Percentiles rank a stretch among this genome's conserved stretches.
These are phyloP conservation scores for Oenanthe melanoleuca DNA, from an alignment of 2,113 vertebrate genomes.

Conservation along the genomic window DNA sequence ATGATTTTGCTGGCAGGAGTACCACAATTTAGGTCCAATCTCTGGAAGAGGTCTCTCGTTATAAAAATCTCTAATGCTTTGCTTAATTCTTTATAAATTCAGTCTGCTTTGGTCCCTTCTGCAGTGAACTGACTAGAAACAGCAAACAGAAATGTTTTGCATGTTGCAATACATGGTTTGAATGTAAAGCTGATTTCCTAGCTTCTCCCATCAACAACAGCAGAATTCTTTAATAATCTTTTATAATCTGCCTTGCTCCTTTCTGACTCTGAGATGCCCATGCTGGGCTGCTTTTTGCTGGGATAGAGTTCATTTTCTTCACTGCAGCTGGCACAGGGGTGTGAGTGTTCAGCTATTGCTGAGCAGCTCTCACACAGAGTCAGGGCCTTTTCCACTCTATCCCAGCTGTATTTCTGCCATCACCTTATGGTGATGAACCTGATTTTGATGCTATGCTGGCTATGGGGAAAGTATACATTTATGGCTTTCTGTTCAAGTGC, in stretches of 20 bases:
- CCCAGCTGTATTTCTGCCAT: neutral
- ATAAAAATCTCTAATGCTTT: neutral
- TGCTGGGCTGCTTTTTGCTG: neutral
- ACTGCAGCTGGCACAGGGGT: neutral
- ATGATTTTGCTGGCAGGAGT: neutral
- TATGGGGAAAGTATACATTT: neutral
- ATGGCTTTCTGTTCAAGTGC: neutral
- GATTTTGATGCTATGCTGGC: neutral
- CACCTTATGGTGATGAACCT: neutral
- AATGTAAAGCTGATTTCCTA: neutral
- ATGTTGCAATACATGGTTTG: accelerated
- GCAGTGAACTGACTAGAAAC: neutral
- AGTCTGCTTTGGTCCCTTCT: neutral
- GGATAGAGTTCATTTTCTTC: neutral
- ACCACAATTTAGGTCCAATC: neutral
- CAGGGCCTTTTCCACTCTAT: neutral
- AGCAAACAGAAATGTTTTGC: neutral
- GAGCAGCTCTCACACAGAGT: neutral
- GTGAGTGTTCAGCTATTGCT: neutral
- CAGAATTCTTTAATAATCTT: neutral
- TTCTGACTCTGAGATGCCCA: neutral
- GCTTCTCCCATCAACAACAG: neutral
- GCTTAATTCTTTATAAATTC: neutral
- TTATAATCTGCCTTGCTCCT: neutral
- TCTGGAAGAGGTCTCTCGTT: neutral